These are phyloP conservation scores for Odontesthes bonariensis DNA, from an alignment of 2,113 vertebrate species.

Conservation along the genomic window DNA sequence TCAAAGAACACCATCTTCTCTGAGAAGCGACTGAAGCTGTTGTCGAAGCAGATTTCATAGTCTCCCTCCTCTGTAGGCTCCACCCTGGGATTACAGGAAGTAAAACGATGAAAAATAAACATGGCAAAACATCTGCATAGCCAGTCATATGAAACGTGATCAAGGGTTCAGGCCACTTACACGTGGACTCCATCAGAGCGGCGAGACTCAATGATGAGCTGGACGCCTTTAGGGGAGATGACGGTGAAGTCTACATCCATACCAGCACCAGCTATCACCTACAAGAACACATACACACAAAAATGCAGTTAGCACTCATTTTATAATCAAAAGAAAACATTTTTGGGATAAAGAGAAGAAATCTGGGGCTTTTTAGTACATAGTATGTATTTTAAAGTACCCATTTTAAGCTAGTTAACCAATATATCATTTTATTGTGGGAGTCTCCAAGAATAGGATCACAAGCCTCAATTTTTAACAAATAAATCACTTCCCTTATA, in stretches of 20 bases:
- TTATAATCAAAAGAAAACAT: too few species aligned
- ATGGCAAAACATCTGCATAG: neutral
- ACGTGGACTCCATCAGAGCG: conserved; percentile 89
- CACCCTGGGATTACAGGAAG: conserved; percentile 76
- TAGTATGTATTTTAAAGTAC: too few species aligned
- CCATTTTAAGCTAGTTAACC: too few species aligned
- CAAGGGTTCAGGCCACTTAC: conserved; percentile 73
- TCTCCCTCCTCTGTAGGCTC: conserved; percentile 90
- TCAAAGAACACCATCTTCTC: conserved; percentile 95
- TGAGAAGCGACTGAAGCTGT: conserved; percentile 92
- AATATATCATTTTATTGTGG: too few species aligned
- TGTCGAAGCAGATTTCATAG: conserved; percentile 93
- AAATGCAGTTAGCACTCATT: conserved; percentile 10
- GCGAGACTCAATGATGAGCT: conserved; percentile 82
- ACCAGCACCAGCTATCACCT: conserved; percentile 92
- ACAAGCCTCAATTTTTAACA: too few species aligned
- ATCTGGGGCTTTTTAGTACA: too few species aligned
- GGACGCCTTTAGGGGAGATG: conserved; percentile 83
- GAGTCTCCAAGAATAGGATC: too few species aligned
- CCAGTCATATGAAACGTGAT: neutral
- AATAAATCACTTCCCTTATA: neutral
- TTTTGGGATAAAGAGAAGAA: too few species aligned
- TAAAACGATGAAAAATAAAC: conserved; percentile 6
- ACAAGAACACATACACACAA: conserved; percentile 27
- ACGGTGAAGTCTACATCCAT: conserved; percentile 91